Base-by-base conservation (phyloP, 2,888 invertebrate species). In the Microplitis manilae region DNA sequence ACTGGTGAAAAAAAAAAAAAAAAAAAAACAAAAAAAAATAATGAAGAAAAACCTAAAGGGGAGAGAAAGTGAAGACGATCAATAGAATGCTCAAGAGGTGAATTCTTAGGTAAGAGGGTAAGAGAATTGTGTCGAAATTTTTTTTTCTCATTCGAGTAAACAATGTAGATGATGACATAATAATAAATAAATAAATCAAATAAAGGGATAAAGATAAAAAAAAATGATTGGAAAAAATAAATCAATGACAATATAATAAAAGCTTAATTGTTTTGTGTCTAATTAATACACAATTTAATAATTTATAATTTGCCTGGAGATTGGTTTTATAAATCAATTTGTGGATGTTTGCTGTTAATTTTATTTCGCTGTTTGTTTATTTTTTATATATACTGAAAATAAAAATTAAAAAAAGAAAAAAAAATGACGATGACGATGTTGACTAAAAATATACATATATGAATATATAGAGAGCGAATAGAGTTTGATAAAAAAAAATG, bases 1-100 rank as follows among this genome's bases (percentile, higher is more conserved):
- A 38, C 20, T 65, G 13, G 38, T 9, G 62, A 73, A 71, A 39
- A 9, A 13, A 50, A 65, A 64, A 50, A 72, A 13, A 17, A 73
- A n/a, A 17, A 17, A 17, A 17, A 17, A 17, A 17, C 60, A 20
- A 38, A 61, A 72, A 64, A 76, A 69, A 70, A 73, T 62, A 13
- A 65, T 68, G 72, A 77, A 59, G 17, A 17, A n/a, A 30, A 69
- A 8, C 17, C 13, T 20, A 69, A 68, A 40, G 30, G 68, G 59
- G 59, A 61, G 72, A 59, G 38, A 67, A 40, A 64, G 70, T 65
- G 38, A 65, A 65, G 62, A 62, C 62, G 62, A 62, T 62, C 62
- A 20, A 62, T 62, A 15, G 62, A 62, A 62, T 62, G 62, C 62
- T 62, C 62, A 62, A 62, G 62, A 17, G 62, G 62, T 62, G 62